Evolutionary conservation across 1,140 invertebrate genomes (phyloP), one percentile per base, ranked within the genome.

Genomic region (Campoletis sonorensis): DNA sequence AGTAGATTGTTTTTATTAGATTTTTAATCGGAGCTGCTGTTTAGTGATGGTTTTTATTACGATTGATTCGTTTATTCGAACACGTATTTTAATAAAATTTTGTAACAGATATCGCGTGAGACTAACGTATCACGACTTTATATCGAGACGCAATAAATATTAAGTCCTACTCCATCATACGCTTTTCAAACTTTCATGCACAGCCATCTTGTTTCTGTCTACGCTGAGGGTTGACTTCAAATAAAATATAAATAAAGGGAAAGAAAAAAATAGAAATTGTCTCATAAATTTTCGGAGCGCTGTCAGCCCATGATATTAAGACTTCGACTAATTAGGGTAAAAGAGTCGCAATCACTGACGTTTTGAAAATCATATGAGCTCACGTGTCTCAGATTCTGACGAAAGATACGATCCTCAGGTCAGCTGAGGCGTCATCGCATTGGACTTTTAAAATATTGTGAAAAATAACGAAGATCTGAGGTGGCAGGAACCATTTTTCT

Each of bases 301-400:
- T 11, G 40, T 13, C 2, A 13, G 11, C 8, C 40, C 40, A 45
- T 13, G 1, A 11, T 45, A 11, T 45, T 13, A 23, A 10, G 13
- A 16, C 71, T 18, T 26, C n/a, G 72, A 37, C 72, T 75, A 75
- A 75, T 75, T 75, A 75, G 72, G 72, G 23, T 75, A 75, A 75
- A 58, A 75, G 72, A 58, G 72, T 37, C 49, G 45, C 72, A 75
- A 75, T 23, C 49, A 27, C 23, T 45, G 13, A 49, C 26, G 23
- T 15, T 67, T 8, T 27, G 11, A 23, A 54, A 5, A 75, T 18
- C 72, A 49, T 27, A 49, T 37, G 40, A 16, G 45, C 45, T 11
- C 72, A 58, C 72, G 72, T 75, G 72, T 30, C 49, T 75, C 49
- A 58, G 72, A 75, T 75, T 26, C 49, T 58, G 26, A 27, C 11